Evolutionary conservation across 2,797 vertebrate genomes (phyloP), one percentile per base, ranked within the genome.

Genomic region (Pseudotriccus pelzelni): DNA sequence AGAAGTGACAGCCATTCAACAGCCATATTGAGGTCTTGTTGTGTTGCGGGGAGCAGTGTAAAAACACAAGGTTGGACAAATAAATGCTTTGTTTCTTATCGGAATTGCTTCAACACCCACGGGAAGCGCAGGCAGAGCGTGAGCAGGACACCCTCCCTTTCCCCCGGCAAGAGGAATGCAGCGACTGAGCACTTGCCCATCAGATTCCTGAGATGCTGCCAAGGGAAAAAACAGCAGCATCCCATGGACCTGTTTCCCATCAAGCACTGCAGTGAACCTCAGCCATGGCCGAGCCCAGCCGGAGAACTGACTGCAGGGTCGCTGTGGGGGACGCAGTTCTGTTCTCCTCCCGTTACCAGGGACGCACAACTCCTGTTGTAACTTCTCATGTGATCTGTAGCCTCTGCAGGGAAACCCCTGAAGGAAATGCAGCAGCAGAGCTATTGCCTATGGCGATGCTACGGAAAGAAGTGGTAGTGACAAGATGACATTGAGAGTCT

Each of bases 401-500:
- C 69, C 62, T 93, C 25, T 58, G 11, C 46, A 63, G 77, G 82
- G 24, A 90, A 95, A 88, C 1, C 59, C 93, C 87, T 19, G 63
- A 77, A 96, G 95, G 80, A 88, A 84, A 56, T 58, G 70, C 44
- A 80, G 85, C 74, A 67, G 87, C 83, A 91, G 83, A 94, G 91
- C 59, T 90, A 53, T 79, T 74, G 96, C 77, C 87, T 74, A 82
- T 87, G 89, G 95, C 73, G 0, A 90, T 87, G 92, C 75, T 81
- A 81, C 82, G 87, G 94, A 67, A 77, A 70, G 94, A 90, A 94
- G 93, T 43, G 70, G 89, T 88, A 90, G 93, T 91, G 96, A 96
- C 87, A 96, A 95, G 91, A 96, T 67, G 96, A 94, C 93, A 94
- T 24, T 90, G 96, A 95, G 80, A 94, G 67, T 89, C 96, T 97